Percentiles rank a stretch among this genome's conserved stretches.
Evolutionary conservation across 2,113 vertebrate genomes (phyloP).

Genomic region (Pyrgilauda ruficollis): DNA sequence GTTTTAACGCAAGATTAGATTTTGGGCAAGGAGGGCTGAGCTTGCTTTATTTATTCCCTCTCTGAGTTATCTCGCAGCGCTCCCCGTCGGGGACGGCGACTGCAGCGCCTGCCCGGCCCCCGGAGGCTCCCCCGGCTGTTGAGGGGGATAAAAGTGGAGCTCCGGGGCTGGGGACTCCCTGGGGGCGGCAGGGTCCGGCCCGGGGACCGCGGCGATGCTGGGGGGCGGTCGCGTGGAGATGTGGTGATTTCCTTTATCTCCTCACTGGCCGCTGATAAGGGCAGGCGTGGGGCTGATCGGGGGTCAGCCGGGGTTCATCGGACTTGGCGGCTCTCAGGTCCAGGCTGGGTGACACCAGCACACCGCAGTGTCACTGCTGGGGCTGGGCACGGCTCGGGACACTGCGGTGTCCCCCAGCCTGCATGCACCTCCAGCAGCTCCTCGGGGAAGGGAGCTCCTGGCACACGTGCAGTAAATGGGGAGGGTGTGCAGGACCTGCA

Average conservation of each 20-base stretch:
- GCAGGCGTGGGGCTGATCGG: background rate
- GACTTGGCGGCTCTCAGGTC: accelerated
- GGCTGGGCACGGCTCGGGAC: no score
- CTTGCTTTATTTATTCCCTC: constrained; percentile 31
- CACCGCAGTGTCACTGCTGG: background rate
- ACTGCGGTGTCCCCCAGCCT: background rate
- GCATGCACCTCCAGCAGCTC: background rate
- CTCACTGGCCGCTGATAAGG: background rate
- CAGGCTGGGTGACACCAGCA: background rate
- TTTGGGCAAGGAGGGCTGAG: background rate
- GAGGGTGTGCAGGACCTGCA: background rate
- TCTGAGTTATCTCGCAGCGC: background rate
- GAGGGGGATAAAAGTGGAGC: background rate
- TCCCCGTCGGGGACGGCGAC: background rate
- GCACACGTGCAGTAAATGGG: accelerated
- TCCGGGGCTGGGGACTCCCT: background rate
- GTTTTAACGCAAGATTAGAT: constrained; percentile 49
- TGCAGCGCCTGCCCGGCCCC: background rate
- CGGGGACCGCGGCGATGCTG: accelerated
- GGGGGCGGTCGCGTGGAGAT: accelerated
- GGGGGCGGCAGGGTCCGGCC: accelerated
- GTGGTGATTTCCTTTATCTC: background rate
- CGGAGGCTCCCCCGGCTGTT: accelerated
- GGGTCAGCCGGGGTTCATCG: background rate
- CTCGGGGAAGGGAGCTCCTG: background rate